phyloP scores from a whole-genome alignment of 2,888 invertebrate species.

The Pheosia gnoma region DNA sequence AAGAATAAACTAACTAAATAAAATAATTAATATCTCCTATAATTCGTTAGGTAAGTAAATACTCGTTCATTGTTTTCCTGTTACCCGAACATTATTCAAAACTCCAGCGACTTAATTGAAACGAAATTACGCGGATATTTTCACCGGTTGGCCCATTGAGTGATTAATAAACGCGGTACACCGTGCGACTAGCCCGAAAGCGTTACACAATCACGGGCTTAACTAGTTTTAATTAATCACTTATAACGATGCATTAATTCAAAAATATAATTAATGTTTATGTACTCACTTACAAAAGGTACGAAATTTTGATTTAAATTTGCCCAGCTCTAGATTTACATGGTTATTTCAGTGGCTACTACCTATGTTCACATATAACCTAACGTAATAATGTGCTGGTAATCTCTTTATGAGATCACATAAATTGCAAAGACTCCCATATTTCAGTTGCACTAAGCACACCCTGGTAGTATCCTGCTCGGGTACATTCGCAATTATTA shows the following conservation, averaged over 20 bases:
- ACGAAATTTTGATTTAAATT: neutral
- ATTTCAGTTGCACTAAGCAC: constrained; percentile 64
- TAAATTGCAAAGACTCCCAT: constrained; percentile 46
- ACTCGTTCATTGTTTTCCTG: neutral
- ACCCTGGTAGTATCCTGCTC: constrained; percentile 38
- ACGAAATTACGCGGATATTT: neutral
- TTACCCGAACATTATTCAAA: neutral
- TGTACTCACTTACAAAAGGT: neutral
- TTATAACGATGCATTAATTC: neutral
- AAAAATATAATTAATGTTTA: too few species aligned
- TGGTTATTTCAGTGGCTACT: too few species aligned
- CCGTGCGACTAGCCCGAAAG: neutral
- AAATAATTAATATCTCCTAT: too few species aligned
- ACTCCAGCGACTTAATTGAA: neutral
- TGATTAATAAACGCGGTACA: neutral
- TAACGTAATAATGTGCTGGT: constrained; percentile 11
- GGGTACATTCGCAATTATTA: constrained; percentile 27
- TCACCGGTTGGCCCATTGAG: neutral
- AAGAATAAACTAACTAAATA: too few species aligned
- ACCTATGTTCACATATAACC: neutral
- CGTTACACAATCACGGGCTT: neutral
- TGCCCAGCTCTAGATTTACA: too few species aligned
- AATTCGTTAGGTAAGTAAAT: constrained; percentile 8
- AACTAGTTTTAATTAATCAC: neutral
- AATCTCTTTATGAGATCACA: constrained; percentile 7